Percentiles rank a stretch among this genome's conserved stretches.
These are phyloP conservation scores for Orgyia antiqua DNA, from an alignment of 2,888 invertebrate species.

Conservation along the genomic window DNA sequence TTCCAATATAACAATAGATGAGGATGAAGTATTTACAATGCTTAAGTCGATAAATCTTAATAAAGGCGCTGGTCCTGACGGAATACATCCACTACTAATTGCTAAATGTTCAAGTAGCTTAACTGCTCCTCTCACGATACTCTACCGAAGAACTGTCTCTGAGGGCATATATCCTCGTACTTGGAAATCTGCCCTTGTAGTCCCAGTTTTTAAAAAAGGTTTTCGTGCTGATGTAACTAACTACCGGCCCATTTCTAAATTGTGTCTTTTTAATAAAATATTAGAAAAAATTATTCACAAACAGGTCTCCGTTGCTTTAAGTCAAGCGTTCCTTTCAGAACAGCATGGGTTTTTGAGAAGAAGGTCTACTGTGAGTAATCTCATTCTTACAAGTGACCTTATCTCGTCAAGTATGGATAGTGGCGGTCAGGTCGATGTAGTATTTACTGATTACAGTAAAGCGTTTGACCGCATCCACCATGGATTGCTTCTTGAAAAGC, in stretches of 20 bases:
- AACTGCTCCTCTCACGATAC: not conserved
- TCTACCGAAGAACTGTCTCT: not conserved
- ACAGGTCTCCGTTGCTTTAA: no score
- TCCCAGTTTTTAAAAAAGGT: not conserved
- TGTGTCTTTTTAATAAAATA: not conserved
- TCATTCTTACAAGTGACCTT: not conserved
- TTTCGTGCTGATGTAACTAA: not conserved
- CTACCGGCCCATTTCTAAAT: not conserved
- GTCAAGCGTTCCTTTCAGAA: not conserved
- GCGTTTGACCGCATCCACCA: not conserved
- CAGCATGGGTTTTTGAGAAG: not conserved
- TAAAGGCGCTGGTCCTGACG: no score
- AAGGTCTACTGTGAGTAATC: not conserved
- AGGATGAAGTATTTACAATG: no score
- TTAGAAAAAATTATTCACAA: not conserved
- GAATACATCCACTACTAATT: not conserved
- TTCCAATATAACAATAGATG: no score
- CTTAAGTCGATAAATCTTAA: no score
- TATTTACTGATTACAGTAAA: not conserved
- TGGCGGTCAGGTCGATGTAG: not conserved
- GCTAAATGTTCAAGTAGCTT: not conserved
- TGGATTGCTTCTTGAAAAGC: not conserved
- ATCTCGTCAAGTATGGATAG: not conserved
- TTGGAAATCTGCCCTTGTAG: not conserved
- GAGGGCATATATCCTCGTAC: not conserved